Evolutionary conservation across 2,888 invertebrate genomes (phyloP).

Genomic region (Rugalucina vietnamica): DNA sequence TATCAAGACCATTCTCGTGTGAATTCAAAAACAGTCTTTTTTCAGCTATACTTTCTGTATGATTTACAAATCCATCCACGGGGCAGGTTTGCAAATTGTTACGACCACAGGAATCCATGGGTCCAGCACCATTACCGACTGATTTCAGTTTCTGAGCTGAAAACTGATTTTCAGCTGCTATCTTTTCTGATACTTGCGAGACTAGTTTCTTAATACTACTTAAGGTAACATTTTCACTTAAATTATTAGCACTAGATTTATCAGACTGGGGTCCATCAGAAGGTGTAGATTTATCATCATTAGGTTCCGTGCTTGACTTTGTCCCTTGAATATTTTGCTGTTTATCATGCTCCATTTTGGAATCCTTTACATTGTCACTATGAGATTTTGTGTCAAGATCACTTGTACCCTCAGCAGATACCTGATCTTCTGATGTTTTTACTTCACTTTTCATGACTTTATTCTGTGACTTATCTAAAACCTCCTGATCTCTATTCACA

Average conservation of each 20-base stretch:
- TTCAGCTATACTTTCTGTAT: not conserved
- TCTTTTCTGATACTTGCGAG: not conserved
- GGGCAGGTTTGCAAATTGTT: not conserved
- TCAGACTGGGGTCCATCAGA: no score
- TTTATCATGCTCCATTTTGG: no score
- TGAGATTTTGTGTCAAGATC: not conserved
- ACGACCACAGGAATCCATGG: not conserved
- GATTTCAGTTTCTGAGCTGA: not conserved
- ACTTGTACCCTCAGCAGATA: not conserved
- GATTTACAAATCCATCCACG: not conserved
- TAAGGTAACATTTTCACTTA: not conserved
- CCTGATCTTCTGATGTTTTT: not conserved
- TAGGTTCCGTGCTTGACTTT: no score
- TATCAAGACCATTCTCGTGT: slow-evolving; percentile 14
- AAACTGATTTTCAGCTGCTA: not conserved
- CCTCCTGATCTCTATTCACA: not conserved
- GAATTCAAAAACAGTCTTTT: not conserved
- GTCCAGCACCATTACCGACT: not conserved
- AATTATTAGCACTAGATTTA: no score
- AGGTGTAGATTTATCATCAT: no score
- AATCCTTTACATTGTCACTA: no score
- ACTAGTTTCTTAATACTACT: slow-evolving; percentile 7
- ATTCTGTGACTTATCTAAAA: not conserved
- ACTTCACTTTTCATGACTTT: not conserved
- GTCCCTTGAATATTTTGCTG: no score